Evolutionary conservation across 2,113 vertebrate species (phyloP).

Genomic region (Pterophyllum scalare): DNA sequence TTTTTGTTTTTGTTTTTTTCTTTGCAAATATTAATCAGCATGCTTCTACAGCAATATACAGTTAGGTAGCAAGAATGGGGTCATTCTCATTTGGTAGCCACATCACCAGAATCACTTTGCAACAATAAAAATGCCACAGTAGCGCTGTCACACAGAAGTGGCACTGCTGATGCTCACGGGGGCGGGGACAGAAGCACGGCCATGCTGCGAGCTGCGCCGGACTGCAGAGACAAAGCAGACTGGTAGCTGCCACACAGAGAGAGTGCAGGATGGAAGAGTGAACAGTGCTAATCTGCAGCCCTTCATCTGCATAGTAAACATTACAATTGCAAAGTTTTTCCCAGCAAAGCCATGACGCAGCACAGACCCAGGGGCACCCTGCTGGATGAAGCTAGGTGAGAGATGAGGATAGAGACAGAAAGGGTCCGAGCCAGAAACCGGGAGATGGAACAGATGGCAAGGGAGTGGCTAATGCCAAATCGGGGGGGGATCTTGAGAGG

Average conservation of each 20-base stretch:
- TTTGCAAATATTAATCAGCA: constrained; percentile 70
- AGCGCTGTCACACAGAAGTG: constrained; percentile 29
- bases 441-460: constrained; percentile 50
- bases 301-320: constrained; percentile 92
- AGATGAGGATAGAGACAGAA: neutral
- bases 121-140: constrained; percentile 54
- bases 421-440: constrained; percentile 20
- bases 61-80: constrained; percentile 65
- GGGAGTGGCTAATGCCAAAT: constrained; percentile 35
- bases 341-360: constrained; percentile 60
- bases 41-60: constrained; percentile 74
- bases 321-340: constrained; percentile 81
- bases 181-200: constrained; percentile 12
- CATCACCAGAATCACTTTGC: constrained; percentile 71
- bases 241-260: constrained; percentile 75
- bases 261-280: constrained; percentile 49
- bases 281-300: constrained; percentile 79
- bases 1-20: constrained; percentile 20
- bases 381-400: constrained; percentile 40
- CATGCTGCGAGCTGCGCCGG: constrained; percentile 54
- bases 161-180: constrained; percentile 31
- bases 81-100: constrained; percentile 69
- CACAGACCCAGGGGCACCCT: constrained; percentile 41
- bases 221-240: constrained; percentile 53
- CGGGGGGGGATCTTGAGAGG: constrained; percentile 9